These are phyloP conservation scores for Erpobdella octoculata DNA, from an alignment of 2,888 invertebrate species.

Conservation along the genomic window DNA sequence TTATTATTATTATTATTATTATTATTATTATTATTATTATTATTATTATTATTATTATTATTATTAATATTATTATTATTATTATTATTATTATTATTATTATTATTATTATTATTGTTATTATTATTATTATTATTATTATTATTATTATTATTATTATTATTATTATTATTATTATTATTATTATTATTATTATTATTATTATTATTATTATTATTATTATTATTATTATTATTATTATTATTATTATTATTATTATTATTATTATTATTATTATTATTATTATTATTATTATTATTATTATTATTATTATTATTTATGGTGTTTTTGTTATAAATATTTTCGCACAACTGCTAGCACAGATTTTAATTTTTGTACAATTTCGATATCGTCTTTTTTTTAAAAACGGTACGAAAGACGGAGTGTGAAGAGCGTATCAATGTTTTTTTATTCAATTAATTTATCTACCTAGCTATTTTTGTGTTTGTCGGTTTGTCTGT, in stretches of 20 bases:
- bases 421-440: no score
- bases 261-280: slow-evolving; percentile 9
- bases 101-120: not conserved
- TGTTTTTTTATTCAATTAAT: no score
- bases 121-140: slow-evolving; percentile 3
- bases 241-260: not conserved
- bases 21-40: not conserved
- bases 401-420: no score
- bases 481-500: no score
- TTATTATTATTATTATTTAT: not conserved
- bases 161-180: slow-evolving; percentile 3
- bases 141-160: slow-evolving; percentile 7
- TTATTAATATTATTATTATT: slow-evolving; percentile 3
- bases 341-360: no score
- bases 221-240: not conserved
- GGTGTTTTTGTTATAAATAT: not conserved
- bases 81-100: slow-evolving; percentile 9
- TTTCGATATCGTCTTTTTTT: no score
- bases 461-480: no score
- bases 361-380: no score
- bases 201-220: not conserved
- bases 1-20: slow-evolving; percentile 1
- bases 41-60: slow-evolving; percentile 10
- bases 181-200: not conserved
- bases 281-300: not conserved